Evolutionary conservation across 2,888 invertebrate species (phyloP).

Genomic region (Yponomeuta malinellus): DNA sequence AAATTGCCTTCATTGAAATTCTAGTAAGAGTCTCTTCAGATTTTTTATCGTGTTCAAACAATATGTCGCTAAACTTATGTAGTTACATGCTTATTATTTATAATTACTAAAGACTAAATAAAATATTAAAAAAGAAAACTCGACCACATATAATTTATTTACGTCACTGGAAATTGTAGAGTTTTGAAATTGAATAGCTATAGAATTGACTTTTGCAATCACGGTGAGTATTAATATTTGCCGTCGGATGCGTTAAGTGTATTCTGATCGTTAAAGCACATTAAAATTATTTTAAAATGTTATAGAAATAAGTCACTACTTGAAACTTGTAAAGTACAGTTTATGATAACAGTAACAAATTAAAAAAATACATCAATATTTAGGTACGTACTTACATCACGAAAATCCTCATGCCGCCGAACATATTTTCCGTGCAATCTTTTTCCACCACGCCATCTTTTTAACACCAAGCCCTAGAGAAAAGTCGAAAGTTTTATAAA

Average conservation of each 20-base stretch:
- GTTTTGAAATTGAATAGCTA: neutral
- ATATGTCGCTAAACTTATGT: neutral
- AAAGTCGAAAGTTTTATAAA: slow-evolving; percentile 37
- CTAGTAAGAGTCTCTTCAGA: neutral
- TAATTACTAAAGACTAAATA: neutral
- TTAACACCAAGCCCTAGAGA: slow-evolving; percentile 7
- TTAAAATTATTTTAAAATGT: too few species aligned
- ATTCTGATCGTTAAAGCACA: neutral
- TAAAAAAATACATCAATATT: too few species aligned
- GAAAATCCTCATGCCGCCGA: neutral
- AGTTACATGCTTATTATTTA: too few species aligned
- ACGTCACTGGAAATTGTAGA: neutral
- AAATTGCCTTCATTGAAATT: neutral
- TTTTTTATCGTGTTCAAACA: neutral
- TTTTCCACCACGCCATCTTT: neutral
- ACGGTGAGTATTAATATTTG: neutral
- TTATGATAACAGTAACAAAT: too few species aligned
- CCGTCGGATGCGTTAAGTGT: neutral
- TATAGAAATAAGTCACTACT: too few species aligned
- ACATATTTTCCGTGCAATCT: neutral
- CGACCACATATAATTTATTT: neutral
- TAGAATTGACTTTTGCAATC: too few species aligned
- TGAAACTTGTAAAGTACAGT: too few species aligned
- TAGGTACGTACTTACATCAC: too few species aligned
- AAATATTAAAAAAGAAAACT: neutral